These are phyloP conservation scores for Takifugu ocellatus DNA, from an alignment of 2,797 vertebrate genomes.

Conservation along the genomic window DNA sequence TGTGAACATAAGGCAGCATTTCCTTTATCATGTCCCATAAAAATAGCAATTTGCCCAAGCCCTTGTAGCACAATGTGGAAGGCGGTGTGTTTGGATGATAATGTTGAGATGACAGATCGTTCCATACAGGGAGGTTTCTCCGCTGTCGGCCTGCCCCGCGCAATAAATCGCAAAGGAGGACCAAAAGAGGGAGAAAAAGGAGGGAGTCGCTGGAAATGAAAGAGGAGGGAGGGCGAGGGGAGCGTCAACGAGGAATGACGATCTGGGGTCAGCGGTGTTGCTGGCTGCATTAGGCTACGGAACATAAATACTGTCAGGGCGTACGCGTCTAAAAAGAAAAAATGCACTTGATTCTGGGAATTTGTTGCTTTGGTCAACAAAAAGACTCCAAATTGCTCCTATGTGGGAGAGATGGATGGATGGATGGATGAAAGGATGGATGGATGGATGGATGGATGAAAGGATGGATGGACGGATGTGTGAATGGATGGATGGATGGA, in stretches of 20 bases:
- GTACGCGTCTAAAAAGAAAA: no score
- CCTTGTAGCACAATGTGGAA: conserved; percentile 93
- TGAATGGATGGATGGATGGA: no score
- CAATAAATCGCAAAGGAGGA: conserved; percentile 86
- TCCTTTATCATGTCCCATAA: conserved; percentile 97
- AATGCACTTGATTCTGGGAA: no score
- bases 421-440: neutral
- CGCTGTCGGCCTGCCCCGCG: conserved; percentile 80
- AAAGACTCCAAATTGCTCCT: no score
- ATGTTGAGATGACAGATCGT: conserved; percentile 95
- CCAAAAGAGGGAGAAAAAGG: conserved; percentile 28
- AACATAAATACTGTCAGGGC: no score
- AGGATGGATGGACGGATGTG: no score
- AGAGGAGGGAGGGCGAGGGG: conserved; percentile 35
- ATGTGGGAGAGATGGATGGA: conserved; percentile 1
- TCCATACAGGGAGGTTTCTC: conserved; percentile 88
- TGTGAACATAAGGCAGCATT: conserved; percentile 93
- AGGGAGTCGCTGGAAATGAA: conserved; percentile 42
- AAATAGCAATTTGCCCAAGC: conserved; percentile 96
- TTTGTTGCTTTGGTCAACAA: no score
- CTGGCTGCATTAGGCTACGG: neutral
- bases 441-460: no score
- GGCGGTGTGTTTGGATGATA: conserved; percentile 93
- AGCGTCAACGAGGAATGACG: conserved; percentile 33
- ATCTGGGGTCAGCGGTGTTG: conserved; percentile 45